Base-by-base conservation (phyloP, 1,140 invertebrate genomes). In the Chironomus tepperi region DNA sequence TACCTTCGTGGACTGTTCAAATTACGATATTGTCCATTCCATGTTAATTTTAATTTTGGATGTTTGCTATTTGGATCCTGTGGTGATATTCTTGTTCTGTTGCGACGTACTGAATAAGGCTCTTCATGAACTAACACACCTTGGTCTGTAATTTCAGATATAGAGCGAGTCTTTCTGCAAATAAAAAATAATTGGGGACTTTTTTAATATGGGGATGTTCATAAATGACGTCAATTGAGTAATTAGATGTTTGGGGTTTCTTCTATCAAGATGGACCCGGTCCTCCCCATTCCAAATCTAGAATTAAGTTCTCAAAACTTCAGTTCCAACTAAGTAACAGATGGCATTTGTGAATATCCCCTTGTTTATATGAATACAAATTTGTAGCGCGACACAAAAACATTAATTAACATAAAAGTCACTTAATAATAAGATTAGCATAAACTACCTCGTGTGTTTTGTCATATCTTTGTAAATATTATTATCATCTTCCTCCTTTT, bases 381-480 rank as follows among this genome's bases (percentile, higher is more conserved):
- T 3, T n/a, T n/a, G 8, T 57, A 12, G 10, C 7, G 2, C 1
- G 9, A 2, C 9, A 57, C 47, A 7, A 57, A 12, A 34, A 34
- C 24, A 34, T 34, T 34, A 34, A 34, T 34, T 34, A 34, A 34
- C 24, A 34, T 34, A 34, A 34, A 34, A 34, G 24, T 34, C 24
- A 34, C 24, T 5, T 34, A 34, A 34, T 34, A 34, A 34, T 34
- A 34, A 5, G 24, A 34, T 34, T 34, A 34, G 24, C 24, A 34
- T 34, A 34, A 34, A 34, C 9, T 19, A 70, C 65, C 65, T 70
- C 8, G 19, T 21, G 18, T 18, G 65, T 9, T 19, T 19, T 19
- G n/a, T 70, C 65, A 70, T 70, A 21, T 70, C 65, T 16, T 70
- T 18, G 18, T 70, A 70, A 19, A 70, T 70, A 70, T 70, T 70